Base-by-base conservation (phyloP, 2,888 invertebrate species). In the Eumacrocentrus americanus region DNA sequence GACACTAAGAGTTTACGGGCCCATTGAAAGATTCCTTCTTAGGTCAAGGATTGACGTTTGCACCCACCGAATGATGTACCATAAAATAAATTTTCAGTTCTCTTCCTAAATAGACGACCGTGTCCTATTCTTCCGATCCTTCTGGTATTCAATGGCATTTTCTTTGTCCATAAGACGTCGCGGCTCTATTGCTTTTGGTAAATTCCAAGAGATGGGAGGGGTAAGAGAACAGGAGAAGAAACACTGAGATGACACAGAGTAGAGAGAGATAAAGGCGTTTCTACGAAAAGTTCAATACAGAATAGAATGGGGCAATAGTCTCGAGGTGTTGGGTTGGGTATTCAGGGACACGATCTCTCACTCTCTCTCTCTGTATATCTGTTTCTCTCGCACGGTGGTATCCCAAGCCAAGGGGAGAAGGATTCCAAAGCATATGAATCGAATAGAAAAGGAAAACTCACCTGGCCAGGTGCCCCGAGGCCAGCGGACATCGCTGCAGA, bases 401-500 rank as follows among this genome's bases (percentile, higher is more conserved):
- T 3, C n/a, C 11, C 16, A 29, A 4, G 14, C 14, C 14, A 34
- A 18, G 18, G 16, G 46, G 18, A 40, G 34, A 40, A 42, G 29
- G 54, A 63, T 23, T 55, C 54, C 44, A 64, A 51, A 48, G 58
- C 52, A 61, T 58, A 14, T 16, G 51, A 37, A 47, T 47, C 38
- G 40, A 35, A 44, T 47, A 46, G 50, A 65, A 63, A 65, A 47
- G 12, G 61, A 58, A 61, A 63, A 69, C 75, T 82, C 82, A 90
- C 90, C 88, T 90, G 90, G 70, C 86, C 85, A 61, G 89, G 88
- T 58, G 87, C 85, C 51, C 82, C 81, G 42, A 90, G 83, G n/a
- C 89, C 88, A 3, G 88, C 89, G 34, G 87, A 87, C 81, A 90
- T 88, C 22, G 77, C 89, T 40, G 87, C 87, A 72, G 89, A 88